Conservation (phyloP, 2,888 invertebrate species). For the Cephalotes varians region DNA sequence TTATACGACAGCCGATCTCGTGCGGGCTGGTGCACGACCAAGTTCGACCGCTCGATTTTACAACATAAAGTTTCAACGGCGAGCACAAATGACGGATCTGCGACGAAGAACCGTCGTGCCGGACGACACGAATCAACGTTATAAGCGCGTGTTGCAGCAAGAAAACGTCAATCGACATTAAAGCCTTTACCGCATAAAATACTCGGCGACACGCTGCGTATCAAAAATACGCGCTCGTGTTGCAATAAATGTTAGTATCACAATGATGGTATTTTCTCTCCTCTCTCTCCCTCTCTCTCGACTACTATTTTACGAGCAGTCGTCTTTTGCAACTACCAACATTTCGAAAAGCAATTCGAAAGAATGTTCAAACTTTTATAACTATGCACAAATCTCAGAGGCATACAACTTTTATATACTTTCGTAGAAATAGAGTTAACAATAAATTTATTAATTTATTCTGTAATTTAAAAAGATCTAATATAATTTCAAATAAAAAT, state of each 20-base stretch:
- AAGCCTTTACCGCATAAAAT: background rate
- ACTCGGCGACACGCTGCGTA: slow-evolving; percentile 19
- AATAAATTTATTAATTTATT: background rate
- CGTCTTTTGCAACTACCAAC: background rate
- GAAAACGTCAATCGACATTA: slow-evolving; percentile 32
- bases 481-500: background rate
- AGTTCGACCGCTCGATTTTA: slow-evolving; percentile 81
- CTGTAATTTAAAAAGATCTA: background rate
- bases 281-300: too few relatives aligned
- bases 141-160: slow-evolving; percentile 36
- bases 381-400: background rate
- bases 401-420: background rate
- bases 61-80: slow-evolving; percentile 78
- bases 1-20: slow-evolving; percentile 75
- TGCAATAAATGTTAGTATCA: slow-evolving; percentile 16
- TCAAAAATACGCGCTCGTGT: slow-evolving; percentile 13
- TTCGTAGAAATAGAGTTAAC: background rate
- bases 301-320: background rate
- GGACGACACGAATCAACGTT: slow-evolving; percentile 22
- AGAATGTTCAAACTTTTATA: background rate
- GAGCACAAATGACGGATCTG: slow-evolving; percentile 75
- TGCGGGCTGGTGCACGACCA: slow-evolving; percentile 58
- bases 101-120: slow-evolving; percentile 67
- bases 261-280: background rate
- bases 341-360: background rate